A percentile compares a stretch with the other conserved stretches of the same genome.
These are phyloP conservation scores for Azorinus chamasolen DNA, from an alignment of 2,888 invertebrate species.

Conservation along the genomic window DNA sequence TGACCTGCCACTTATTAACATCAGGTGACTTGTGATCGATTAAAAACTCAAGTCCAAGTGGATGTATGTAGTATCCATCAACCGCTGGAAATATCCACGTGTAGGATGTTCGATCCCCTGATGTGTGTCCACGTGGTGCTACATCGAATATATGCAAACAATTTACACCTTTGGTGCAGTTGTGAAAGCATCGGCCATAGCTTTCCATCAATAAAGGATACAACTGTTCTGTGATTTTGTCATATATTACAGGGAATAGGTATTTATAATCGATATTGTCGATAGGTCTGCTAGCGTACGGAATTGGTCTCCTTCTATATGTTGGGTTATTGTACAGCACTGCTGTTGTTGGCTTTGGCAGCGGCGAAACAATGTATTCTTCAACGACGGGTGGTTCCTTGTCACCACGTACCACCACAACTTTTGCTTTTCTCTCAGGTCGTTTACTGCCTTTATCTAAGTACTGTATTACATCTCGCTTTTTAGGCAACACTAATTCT, in stretches of 20 bases:
- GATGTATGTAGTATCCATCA: slow-evolving; percentile 75
- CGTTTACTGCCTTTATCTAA: slow-evolving; percentile 53
- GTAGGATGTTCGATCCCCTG: slow-evolving; percentile 71
- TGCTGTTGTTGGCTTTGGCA: slow-evolving; percentile 68
- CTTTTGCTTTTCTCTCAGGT: slow-evolving; percentile 72
- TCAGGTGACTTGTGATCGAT: slow-evolving; percentile 69
- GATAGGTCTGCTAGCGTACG: slow-evolving; percentile 70
- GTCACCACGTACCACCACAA: slow-evolving; percentile 75
- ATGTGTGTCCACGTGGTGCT: slow-evolving; percentile 68
- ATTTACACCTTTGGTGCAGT: slow-evolving; percentile 66
- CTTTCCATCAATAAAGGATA: slow-evolving; percentile 70
- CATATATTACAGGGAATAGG: slow-evolving; percentile 44
- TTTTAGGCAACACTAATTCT: slow-evolving; percentile 71
- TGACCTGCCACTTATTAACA: slow-evolving; percentile 67
- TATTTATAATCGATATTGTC: slow-evolving; percentile 66
- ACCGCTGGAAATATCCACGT: slow-evolving; percentile 68
- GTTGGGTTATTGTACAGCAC: slow-evolving; percentile 62
- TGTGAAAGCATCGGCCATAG: slow-evolving; percentile 70
- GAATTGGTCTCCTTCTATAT: slow-evolving; percentile 67
- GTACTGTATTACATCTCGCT: slow-evolving; percentile 67
- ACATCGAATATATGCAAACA: slow-evolving; percentile 70
- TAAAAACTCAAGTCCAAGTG: slow-evolving; percentile 76
- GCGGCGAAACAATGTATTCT: slow-evolving; percentile 79
- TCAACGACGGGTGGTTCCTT: slow-evolving; percentile 71
- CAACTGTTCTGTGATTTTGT: slow-evolving; percentile 50